These are phyloP conservation scores for Sipha maydis DNA, from an alignment of 2,888 invertebrate genomes.

Conservation along the genomic window DNA sequence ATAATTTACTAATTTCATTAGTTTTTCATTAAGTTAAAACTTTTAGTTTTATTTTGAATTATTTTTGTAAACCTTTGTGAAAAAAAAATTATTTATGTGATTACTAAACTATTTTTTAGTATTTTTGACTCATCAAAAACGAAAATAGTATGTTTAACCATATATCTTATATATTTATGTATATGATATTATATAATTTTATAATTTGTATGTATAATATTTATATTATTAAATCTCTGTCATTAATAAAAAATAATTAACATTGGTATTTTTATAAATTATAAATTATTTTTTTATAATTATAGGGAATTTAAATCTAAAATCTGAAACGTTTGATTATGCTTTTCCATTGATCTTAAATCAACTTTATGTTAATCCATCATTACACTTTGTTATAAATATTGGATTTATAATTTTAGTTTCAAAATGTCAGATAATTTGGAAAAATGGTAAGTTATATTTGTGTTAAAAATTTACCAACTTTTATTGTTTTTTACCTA, in stretches of 20 bases:
- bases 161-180: too few relatives aligned
- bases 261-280: background rate
- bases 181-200: too few relatives aligned
- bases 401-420: slow-evolving; percentile 73
- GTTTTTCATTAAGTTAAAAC: too few relatives aligned
- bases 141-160: too few relatives aligned
- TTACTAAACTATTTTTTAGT: too few relatives aligned
- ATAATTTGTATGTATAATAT: too few relatives aligned
- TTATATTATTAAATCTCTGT: too few relatives aligned
- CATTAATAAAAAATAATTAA: background rate
- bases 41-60: too few relatives aligned
- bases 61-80: too few relatives aligned
- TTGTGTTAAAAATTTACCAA: background rate
- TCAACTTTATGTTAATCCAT: slow-evolving; percentile 81
- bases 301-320: slow-evolving; percentile 73
- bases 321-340: slow-evolving; percentile 75
- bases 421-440: slow-evolving; percentile 66
- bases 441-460: slow-evolving; percentile 66
- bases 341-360: slow-evolving; percentile 79
- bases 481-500: background rate
- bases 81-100: too few relatives aligned
- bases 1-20: too few relatives aligned
- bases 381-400: slow-evolving; percentile 76
- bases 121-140: too few relatives aligned
- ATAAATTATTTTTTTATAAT: background rate